Base-by-base conservation (phyloP, 2,888 invertebrate genomes). In the Epirrhoe tristata region DNA sequence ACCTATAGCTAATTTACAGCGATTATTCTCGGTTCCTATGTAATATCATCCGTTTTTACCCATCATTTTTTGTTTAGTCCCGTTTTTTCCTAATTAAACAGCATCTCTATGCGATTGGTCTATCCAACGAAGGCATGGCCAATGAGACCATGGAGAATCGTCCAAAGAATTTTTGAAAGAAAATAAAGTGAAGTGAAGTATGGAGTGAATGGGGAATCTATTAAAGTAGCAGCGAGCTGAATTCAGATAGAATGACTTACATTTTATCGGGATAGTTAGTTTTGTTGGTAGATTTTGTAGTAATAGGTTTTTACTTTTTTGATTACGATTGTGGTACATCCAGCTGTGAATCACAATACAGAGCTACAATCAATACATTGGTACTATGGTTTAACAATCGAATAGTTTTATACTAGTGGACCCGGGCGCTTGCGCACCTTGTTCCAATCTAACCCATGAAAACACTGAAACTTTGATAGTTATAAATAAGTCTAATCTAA, bases 71-170 rank as follows among this genome's bases (percentile, higher is more conserved):
- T 74, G 69, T 70, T 67, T 70, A 57, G 56, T 62, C 51, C 63
- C 63, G 52, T 58, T 72, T 74, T 74, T 71, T 72, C 67, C 53
- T 68, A 66, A 67, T 69, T 70, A 66, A 55, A 64, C 59, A 59
- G 69, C 66, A 69, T 67, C 65, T 63, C 64, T 63, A 63, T 63
- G 59, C 69, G 51, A 73, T 73, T 73, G 71, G 71, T 65, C 63
- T 65, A 36, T 63, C 65, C 59, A 55, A 61, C 64, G 61, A 57
- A 69, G 63, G 66, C 73, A 69, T 66, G 61, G 71, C 73, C 73
- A 73, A 73, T 73, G 68, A 73, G 63, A 67, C 75, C 78, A 75
- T 77, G 70, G 54, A 71, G 58, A 78, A 78, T 77, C 62, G 63
- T 51, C 67, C 58, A 71, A 74, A 71, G 67, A 68, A 68, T 58